Evolutionary conservation across 2,888 invertebrate species (phyloP).

Genomic region (Clunio marinus): DNA sequence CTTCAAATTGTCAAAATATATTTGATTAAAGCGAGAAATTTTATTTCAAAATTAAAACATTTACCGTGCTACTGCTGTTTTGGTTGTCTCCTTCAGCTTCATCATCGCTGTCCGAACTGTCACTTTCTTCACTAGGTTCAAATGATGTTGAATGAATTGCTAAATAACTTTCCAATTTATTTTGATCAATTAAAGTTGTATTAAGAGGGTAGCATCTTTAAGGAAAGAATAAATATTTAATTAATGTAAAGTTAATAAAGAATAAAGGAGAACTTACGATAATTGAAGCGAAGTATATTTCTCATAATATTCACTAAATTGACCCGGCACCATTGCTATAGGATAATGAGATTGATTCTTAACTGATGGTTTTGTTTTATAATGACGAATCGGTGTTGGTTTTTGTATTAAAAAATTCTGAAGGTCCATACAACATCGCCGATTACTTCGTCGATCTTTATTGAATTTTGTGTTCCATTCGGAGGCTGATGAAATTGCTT

Average conservation of each 20-base stretch:
- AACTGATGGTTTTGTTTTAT: conserved; percentile 46
- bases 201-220: conserved; percentile 84
- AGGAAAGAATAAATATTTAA: conserved; percentile 24
- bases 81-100: too few relatives aligned
- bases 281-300: conserved; percentile 77
- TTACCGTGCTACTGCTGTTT: too few relatives aligned
- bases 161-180: conserved; percentile 40
- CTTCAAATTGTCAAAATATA: conserved; percentile 26
- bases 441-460: conserved; percentile 66
- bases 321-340: conserved; percentile 91
- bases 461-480: conserved; percentile 88
- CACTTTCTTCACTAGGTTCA: conserved; percentile 44
- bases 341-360: conserved; percentile 69
- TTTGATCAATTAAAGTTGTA: conserved; percentile 63
- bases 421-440: conserved; percentile 82
- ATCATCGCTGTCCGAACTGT: conserved; percentile 49
- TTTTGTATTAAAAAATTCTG: conserved; percentile 85
- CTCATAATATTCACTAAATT: conserved; percentile 84
- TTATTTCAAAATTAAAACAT: neutral
- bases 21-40: too few relatives aligned
- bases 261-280: conserved; percentile 52
- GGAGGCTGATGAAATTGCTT: conserved; percentile 79
- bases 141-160: conserved; percentile 44
- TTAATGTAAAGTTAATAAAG: conserved; percentile 24
- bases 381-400: conserved; percentile 56